Percentiles rank a stretch among this genome's conserved stretches.
Evolutionary conservation across 2,888 invertebrate species (phyloP).

Genomic region (Eustalomyia histrio): DNA sequence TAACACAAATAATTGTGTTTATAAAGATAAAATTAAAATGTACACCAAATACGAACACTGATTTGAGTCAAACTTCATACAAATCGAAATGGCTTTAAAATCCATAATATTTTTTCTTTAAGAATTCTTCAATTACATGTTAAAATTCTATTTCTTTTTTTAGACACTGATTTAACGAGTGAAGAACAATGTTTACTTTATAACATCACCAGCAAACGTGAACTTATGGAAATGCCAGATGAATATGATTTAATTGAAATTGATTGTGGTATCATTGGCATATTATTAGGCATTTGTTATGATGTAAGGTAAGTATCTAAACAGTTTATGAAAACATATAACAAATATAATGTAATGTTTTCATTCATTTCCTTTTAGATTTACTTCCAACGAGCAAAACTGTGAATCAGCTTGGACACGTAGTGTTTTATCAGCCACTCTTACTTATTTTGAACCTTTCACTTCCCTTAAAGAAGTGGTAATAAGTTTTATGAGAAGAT

Average conservation of each 20-base stretch:
- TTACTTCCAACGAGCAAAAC: conserved; percentile 75
- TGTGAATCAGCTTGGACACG: conserved; percentile 78
- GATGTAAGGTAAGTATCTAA: conserved; percentile 72
- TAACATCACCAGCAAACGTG: conserved; percentile 71
- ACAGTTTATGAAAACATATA: neutral
- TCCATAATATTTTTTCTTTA: too few relatives aligned
- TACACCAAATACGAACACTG: too few relatives aligned
- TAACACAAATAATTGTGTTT: too few relatives aligned
- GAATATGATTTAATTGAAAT: conserved; percentile 70
- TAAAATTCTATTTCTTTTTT: conserved; percentile 1
- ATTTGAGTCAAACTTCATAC: too few relatives aligned
- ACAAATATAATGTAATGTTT: neutral
- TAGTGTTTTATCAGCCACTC: conserved; percentile 73
- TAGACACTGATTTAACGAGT: conserved; percentile 71
- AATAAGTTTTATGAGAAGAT: conserved; percentile 75
- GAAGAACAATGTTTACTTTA: conserved; percentile 74
- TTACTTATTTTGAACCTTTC: conserved; percentile 76
- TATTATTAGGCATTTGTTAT: conserved; percentile 77
- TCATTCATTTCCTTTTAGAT: conserved; percentile 53
- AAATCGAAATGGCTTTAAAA: too few relatives aligned
- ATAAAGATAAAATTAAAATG: too few relatives aligned
- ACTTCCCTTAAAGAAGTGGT: conserved; percentile 73
- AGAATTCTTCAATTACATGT: too few relatives aligned
- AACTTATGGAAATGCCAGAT: conserved; percentile 62
- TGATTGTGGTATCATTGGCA: conserved; percentile 76